phyloP scores from a whole-genome alignment of 2,888 invertebrate genomes.

The Papilio gigon region DNA sequence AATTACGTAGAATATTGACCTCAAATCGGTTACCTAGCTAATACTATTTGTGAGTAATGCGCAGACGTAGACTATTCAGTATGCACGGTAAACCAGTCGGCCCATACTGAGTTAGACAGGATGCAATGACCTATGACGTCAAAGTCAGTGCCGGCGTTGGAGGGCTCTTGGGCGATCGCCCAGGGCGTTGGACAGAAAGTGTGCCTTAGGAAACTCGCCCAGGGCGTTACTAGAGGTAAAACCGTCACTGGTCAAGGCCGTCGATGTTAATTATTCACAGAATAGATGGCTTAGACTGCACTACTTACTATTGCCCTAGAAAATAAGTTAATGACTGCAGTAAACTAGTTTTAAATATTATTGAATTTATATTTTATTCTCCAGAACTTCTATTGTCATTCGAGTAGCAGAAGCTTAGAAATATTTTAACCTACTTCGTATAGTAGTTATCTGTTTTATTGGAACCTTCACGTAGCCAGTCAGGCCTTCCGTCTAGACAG shows the following conservation, averaged over 20 bases:
- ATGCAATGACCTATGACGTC: conserved; percentile 41
- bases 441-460: too few relatives aligned
- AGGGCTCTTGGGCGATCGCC: too few relatives aligned
- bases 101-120: conserved; percentile 34
- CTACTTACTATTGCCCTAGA: conserved; percentile 3
- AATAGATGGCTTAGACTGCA: not conserved
- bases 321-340: conserved; percentile 6
- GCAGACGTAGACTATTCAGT: conserved; percentile 23
- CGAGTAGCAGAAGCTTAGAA: not conserved
- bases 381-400: too few relatives aligned
- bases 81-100: conserved; percentile 24
- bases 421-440: not conserved
- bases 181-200: too few relatives aligned
- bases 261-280: conserved; percentile 18
- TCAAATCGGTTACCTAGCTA: too few relatives aligned
- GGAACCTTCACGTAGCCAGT: too few relatives aligned
- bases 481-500: too few relatives aligned
- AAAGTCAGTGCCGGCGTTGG: too few relatives aligned
- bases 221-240: too few relatives aligned
- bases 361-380: not conserved
- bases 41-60: conserved; percentile 15
- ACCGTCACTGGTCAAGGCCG: too few relatives aligned
- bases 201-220: too few relatives aligned
- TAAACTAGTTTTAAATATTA: not conserved
- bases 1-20: conserved; percentile 17